Percentiles rank a stretch among this genome's conserved stretches.
Evolutionary conservation across 2,888 invertebrate species (phyloP).

Genomic region (Automeris io): DNA sequence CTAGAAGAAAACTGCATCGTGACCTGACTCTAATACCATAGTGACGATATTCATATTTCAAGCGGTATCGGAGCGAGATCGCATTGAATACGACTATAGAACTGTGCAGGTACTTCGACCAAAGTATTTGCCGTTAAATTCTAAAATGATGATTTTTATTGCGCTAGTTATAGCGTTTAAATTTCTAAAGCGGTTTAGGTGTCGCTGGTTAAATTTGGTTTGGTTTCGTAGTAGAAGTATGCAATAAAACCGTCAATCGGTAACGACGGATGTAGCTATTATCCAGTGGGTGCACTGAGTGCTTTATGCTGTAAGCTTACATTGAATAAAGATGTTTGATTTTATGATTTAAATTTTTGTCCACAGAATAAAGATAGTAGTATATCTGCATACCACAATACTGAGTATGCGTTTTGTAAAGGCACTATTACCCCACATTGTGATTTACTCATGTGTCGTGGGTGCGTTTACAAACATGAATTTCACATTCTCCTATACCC

Average conservation of each 20-base stretch:
- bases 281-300: conserved; percentile 47
- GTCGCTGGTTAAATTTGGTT: conserved; percentile 28
- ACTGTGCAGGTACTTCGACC: conserved; percentile 19
- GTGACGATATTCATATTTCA: conserved; percentile 55
- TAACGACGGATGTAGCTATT: conserved; percentile 53
- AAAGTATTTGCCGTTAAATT: conserved; percentile 12
- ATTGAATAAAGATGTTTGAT: conserved; percentile 39
- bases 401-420: too few relatives aligned
- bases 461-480: too few relatives aligned
- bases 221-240: conserved; percentile 36
- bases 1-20: conserved; percentile 23
- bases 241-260: conserved; percentile 56
- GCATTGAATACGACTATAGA: conserved; percentile 29
- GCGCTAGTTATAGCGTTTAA: conserved; percentile 9
- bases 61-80: conserved; percentile 37
- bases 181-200: background rate
- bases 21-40: conserved; percentile 35
- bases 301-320: conserved; percentile 45
- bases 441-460: too few relatives aligned
- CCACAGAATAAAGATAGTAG: too few relatives aligned
- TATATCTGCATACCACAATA: too few relatives aligned
- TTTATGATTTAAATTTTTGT: too few relatives aligned
- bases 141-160: conserved; percentile 9
- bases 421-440: too few relatives aligned
- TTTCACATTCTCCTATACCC: too few relatives aligned